phyloP scores from a whole-genome alignment of 2,888 invertebrate species.

The Sphecodes monilicornis region DNA sequence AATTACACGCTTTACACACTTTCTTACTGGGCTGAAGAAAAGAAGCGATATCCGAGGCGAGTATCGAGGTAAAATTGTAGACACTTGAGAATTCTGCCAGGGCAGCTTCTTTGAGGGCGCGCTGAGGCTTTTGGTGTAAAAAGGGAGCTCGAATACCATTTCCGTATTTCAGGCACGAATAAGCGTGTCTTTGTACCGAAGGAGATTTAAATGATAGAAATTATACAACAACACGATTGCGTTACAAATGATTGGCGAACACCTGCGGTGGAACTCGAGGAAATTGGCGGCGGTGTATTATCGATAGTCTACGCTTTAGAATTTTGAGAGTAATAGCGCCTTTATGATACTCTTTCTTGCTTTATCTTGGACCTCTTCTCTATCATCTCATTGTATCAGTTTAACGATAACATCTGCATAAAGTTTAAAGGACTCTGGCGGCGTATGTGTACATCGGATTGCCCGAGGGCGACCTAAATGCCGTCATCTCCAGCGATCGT shows the following conservation, averaged over 20 bases:
- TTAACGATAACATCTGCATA: neutral
- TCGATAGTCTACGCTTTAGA: neutral
- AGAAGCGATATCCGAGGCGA: constrained; percentile 9
- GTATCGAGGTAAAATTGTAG: constrained; percentile 2
- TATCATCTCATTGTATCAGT: neutral
- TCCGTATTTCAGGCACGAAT: neutral
- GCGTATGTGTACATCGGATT: neutral
- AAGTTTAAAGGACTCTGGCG: neutral
- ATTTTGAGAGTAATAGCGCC: neutral
- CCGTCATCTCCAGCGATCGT: constrained; percentile 65
- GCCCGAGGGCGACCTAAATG: constrained; percentile 22
- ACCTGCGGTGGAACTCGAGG: neutral
- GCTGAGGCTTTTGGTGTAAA: neutral
- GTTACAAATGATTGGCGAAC: constrained; percentile 5
- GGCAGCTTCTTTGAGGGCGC: neutral
- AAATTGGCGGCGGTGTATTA: neutral
- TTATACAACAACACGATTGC: constrained; percentile 7
- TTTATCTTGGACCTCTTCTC: neutral
- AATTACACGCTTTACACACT: constrained; percentile 30
- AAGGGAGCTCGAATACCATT: neutral
- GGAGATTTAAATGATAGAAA: constrained; percentile 2
- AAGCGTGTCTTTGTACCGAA: neutral
- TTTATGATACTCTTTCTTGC: neutral
- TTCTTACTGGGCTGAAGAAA: neutral
- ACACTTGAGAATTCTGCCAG: neutral